Evolutionary conservation across 2,797 vertebrate species (phyloP), one percentile per base, ranked within the genome.

Genomic region (Myripristis murdjan): DNA sequence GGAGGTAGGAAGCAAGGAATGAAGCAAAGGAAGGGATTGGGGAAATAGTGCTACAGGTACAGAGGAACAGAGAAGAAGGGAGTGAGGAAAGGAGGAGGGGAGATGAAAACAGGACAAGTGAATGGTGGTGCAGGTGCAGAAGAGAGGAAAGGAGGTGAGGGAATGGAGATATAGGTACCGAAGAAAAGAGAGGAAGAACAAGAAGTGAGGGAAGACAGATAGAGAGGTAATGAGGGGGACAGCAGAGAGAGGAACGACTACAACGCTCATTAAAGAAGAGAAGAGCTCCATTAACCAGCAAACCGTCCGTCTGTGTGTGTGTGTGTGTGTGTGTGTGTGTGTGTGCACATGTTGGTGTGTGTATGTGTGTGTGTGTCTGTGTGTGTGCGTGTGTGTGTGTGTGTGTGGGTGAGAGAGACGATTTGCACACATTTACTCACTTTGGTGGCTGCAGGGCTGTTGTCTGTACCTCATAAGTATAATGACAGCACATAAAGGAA

Each of bases 241-340:
- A 86, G 82, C 51, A 18, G 75, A 84, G 83, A 86, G 78, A 86
- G 74, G 77, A 88, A 82, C n/a, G 79, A 87, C 85, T 87, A 82
- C 81, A 88, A 70, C 70, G 79, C 89, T 91, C 89, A 92, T 91
- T 91, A 90, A 92, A 90, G 87, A 90, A 85, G 79, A 90, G 90
- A 79, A 86, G 79, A 87, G 93, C 91, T 88, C 88, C 89, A 92
- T 91, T 92, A 90, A 90, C 83, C 91, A 91, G 85, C 84, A 90
- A 92, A 90, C 87, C 48, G 82, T 76, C 85, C 80, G 70, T 87
- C 62, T 77, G 70, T 73, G 76, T 51, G 75, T 57, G 56, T 26
- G 64, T 46, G 46, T 18, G 67, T 16, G 48, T 49, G 26, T 62
- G 60, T 60, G 41, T 46, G 46, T 46, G 55, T 49, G 52, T 33